phyloP scores from a whole-genome alignment of 2,797 vertebrate species.

The Poliocrania exsul region DNA sequence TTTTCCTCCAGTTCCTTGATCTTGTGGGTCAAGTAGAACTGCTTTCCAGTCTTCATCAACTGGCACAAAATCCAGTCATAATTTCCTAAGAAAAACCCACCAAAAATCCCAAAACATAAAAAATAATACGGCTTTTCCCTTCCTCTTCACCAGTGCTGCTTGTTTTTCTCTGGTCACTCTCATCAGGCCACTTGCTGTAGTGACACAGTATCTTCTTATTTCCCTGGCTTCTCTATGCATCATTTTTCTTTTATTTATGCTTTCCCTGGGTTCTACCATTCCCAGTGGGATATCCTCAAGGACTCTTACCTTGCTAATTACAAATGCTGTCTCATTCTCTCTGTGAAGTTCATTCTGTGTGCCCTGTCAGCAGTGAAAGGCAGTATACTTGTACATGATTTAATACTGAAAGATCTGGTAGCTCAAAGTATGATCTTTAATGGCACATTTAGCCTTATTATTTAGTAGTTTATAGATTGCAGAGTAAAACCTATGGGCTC shows the following conservation, averaged over 20 bases:
- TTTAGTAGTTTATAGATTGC: not conserved
- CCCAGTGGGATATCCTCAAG: not conserved
- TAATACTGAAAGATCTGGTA: not conserved
- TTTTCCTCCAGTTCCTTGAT: not conserved
- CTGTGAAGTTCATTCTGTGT: not conserved
- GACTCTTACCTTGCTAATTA: not conserved
- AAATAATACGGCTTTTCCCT: not conserved
- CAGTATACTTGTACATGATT: not conserved
- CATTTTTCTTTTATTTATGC: not conserved
- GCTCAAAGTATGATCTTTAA: not conserved
- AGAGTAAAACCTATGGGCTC: not conserved
- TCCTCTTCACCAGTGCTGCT: not conserved
- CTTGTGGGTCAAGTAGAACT: not conserved
- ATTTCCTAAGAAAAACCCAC: not conserved
- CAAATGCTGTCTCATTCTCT: not conserved
- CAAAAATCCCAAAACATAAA: not conserved
- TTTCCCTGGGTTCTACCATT: not conserved
- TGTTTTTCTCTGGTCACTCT: not conserved
- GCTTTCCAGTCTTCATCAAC: not conserved
- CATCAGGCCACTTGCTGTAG: rapidly evolving
- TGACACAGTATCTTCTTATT: not conserved
- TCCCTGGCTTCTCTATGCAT: not conserved
- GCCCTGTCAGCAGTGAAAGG: not conserved
- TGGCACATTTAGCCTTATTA: not conserved
- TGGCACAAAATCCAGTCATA: not conserved